Percentiles rank a stretch among this genome's conserved stretches.
Evolutionary conservation across 2,113 vertebrate genomes (phyloP).

Genomic region (Heterotilapia buettikoferi): DNA sequence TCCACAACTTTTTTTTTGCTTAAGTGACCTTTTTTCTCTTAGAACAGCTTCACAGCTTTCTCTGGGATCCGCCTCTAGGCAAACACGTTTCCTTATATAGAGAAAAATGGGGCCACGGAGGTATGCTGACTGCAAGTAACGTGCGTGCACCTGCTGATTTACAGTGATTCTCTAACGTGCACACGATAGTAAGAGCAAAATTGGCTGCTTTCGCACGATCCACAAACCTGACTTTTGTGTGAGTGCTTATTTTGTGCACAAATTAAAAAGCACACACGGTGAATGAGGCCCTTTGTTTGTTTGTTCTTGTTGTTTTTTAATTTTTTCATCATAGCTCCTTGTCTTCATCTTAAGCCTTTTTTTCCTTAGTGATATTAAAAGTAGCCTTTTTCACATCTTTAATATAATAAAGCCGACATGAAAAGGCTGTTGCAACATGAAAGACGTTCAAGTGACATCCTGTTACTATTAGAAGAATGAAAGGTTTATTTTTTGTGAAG

Average conservation of each 20-base stretch:
- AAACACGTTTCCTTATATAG: neutral
- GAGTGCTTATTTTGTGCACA: neutral
- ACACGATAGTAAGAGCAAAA: neutral
- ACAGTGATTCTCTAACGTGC: neutral
- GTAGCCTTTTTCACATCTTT: neutral
- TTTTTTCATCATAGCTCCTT: neutral
- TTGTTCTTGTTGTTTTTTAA: neutral
- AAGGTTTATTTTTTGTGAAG: neutral
- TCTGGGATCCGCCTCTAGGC: neutral
- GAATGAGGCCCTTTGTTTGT: neutral
- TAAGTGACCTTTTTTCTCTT: neutral
- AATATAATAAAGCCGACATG: neutral
- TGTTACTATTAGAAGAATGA: neutral
- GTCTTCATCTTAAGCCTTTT: neutral
- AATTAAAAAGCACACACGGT: neutral
- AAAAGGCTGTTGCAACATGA: neutral
- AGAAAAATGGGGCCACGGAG: neutral
- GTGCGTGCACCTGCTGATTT: neutral
- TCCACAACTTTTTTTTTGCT: neutral
- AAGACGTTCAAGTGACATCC: neutral
- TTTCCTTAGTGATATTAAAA: neutral
- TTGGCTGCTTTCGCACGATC: fast-evolving
- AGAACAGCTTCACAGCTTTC: neutral
- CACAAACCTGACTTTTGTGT: neutral
- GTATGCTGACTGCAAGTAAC: neutral